Evolutionary conservation across 1,140 invertebrate species (phyloP).

Genomic region (Neodiprion fabricii): DNA sequence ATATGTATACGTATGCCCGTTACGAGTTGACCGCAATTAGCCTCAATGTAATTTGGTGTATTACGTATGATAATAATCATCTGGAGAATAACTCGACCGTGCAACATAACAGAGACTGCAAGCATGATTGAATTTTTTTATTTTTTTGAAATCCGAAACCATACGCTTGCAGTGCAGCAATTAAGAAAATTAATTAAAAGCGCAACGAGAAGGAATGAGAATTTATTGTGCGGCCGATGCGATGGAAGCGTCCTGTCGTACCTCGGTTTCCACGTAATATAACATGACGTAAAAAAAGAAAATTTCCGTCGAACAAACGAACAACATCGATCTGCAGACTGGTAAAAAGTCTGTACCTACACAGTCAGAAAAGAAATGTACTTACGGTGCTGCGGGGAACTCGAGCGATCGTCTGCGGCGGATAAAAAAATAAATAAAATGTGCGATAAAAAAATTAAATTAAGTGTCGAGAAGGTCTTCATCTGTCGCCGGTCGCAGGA

Average conservation of each 20-base stretch:
- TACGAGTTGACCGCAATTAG: not conserved
- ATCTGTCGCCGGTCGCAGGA: not conserved
- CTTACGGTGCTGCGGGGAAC: constrained; percentile 5
- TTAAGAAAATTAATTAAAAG: constrained; percentile 37
- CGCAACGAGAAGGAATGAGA: constrained; percentile 32
- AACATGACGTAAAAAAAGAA: not conserved
- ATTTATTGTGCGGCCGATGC: constrained; percentile 29
- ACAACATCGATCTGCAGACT: no score
- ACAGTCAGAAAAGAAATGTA: no score
- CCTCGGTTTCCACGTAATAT: not conserved
- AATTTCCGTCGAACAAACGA: not conserved
- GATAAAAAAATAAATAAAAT: not conserved
- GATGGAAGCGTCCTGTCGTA: constrained; percentile 1
- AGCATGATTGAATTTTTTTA: not conserved
- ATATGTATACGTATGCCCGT: not conserved
- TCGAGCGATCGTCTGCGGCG: constrained; percentile 28
- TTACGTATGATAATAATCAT: no score
- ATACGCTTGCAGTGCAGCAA: constrained; percentile 19
- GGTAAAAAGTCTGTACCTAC: no score
- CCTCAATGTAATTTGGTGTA: not conserved
- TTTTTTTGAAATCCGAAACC: constrained; percentile 31
- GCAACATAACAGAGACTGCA: no score
- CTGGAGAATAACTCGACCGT: no score
- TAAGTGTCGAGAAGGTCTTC: not conserved
- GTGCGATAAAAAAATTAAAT: not conserved